A percentile compares a stretch with the other conserved stretches of the same genome.
Conservation (phyloP, 2,113 vertebrate species). For the Leucopsar rothschildi region DNA sequence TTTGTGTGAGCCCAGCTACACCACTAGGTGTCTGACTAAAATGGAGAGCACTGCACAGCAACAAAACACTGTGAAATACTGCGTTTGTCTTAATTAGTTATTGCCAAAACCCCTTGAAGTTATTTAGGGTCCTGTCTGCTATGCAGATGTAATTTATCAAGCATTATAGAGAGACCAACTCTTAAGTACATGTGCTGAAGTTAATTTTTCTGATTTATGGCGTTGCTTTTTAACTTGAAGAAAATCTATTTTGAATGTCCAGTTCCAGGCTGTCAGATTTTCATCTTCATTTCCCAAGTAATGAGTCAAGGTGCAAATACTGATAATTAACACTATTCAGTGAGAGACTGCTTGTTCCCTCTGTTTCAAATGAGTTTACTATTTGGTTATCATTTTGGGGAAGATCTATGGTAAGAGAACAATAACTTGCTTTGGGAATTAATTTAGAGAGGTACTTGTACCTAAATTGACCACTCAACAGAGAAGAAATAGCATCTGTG, state of each 20-base stretch:
- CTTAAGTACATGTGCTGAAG: background rate
- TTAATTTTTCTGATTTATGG: conserved; percentile 57
- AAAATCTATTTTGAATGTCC: conserved; percentile 57
- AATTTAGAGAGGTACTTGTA: conserved; percentile 47
- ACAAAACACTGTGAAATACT: background rate
- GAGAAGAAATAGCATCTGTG: background rate
- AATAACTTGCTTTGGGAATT: conserved; percentile 49
- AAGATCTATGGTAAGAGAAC: conserved; percentile 1
- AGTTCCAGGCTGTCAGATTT: conserved; percentile 41
- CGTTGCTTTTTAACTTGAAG: conserved; percentile 56
- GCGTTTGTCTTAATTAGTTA: conserved; percentile 20
- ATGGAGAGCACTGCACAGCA: background rate
- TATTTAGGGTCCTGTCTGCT: background rate
- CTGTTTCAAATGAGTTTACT: background rate
- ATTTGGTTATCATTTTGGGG: conserved; percentile 23
- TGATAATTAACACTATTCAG: conserved; percentile 42
- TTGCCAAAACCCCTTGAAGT: background rate
- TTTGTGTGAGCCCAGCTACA: background rate
- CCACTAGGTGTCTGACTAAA: background rate
- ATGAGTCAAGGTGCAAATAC: conserved; percentile 55
- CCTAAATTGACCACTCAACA: background rate
- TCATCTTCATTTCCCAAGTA: conserved; percentile 46
- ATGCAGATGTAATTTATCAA: background rate
- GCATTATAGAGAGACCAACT: background rate
- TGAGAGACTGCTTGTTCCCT: background rate